Evolutionary conservation across 2,888 invertebrate genomes (phyloP).

Genomic region (Acholoe squamosa): DNA sequence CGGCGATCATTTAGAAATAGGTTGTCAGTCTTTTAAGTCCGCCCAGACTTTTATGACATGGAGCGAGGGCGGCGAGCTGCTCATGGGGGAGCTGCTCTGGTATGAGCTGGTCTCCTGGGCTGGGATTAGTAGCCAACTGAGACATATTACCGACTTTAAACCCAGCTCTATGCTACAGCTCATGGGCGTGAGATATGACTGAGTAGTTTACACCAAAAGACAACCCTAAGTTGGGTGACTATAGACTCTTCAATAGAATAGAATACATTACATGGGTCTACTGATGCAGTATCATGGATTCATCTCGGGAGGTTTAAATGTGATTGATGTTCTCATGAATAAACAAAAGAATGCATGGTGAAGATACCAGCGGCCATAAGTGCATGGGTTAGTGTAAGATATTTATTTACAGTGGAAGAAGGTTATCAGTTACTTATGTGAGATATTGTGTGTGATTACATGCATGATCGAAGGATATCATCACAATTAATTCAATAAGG

Average conservation of each 20-base stretch:
- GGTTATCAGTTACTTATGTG: background rate
- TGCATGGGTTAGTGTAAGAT: background rate
- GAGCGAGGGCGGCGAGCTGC: background rate
- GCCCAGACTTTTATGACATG: slow-evolving; percentile 35
- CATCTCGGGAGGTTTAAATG: background rate
- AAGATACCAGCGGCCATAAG: background rate
- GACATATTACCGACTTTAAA: slow-evolving; percentile 42
- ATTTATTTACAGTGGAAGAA: background rate
- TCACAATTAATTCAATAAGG: too few relatives aligned
- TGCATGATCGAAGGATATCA: background rate
- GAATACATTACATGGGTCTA: too few relatives aligned
- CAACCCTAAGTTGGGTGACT: too few relatives aligned
- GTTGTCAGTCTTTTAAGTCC: slow-evolving; percentile 34
- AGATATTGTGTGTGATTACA: background rate
- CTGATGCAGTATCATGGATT: too few relatives aligned
- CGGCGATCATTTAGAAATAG: slow-evolving; percentile 36
- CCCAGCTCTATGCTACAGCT: slow-evolving; percentile 20
- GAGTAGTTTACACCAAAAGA: too few relatives aligned
- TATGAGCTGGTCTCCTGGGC: background rate
- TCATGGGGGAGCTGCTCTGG: background rate
- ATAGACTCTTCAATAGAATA: too few relatives aligned
- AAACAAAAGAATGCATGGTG: background rate
- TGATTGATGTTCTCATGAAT: slow-evolving; percentile 23
- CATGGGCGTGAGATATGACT: background rate
- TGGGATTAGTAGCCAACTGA: background rate